Conservation (phyloP, 2,113 vertebrate species). For the Calonectris borealis region DNA sequence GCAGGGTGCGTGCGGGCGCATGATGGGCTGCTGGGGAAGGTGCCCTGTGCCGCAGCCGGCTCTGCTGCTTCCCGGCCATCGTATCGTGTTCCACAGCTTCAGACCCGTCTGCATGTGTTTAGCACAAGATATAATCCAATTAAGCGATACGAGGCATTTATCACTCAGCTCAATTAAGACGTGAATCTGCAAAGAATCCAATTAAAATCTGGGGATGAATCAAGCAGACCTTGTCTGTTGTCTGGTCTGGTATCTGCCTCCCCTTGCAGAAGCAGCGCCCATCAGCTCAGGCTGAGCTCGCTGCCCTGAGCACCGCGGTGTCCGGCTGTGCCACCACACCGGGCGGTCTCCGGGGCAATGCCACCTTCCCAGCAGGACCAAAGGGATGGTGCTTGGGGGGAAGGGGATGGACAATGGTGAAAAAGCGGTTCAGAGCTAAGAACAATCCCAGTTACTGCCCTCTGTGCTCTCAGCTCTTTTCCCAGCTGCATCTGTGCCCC, state of each 20-base stretch:
- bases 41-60: background rate
- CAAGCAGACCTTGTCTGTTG: background rate
- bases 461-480: background rate
- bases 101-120: background rate
- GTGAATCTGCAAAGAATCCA: background rate
- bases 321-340: background rate
- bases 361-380: background rate
- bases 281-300: background rate
- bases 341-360: background rate
- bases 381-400: too few species aligned
- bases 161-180: background rate
- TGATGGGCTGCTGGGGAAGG: background rate
- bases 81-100: fast-evolving
- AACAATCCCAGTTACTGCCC: background rate
- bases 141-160: background rate
- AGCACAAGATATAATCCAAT: background rate
- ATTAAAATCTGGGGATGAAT: background rate
- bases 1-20: background rate
- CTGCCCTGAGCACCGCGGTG: background rate
- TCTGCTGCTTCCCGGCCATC: background rate
- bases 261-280: background rate
- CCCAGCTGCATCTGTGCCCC: background rate
- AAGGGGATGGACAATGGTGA: too few species aligned
- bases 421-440: background rate
- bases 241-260: background rate